These are phyloP conservation scores for Meiosimyza platycephala DNA, from an alignment of 2,888 invertebrate genomes.

Conservation along the genomic window DNA sequence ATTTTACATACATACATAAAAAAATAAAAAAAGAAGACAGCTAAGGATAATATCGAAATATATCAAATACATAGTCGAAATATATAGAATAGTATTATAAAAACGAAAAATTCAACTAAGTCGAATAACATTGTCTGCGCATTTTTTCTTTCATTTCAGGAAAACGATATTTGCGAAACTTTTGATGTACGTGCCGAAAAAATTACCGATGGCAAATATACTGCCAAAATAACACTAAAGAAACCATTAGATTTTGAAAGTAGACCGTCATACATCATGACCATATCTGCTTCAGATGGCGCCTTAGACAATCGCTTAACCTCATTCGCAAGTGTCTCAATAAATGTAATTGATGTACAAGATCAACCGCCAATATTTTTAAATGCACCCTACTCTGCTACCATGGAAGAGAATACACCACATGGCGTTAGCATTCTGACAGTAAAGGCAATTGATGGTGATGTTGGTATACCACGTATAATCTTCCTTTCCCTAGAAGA, in stretches of 20 bases:
- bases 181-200: conserved; percentile 76
- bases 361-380: conserved; percentile 86
- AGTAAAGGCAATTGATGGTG: conserved; percentile 83
- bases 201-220: conserved; percentile 76
- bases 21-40: too few relatives aligned
- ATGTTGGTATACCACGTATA: conserved; percentile 78
- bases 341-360: conserved; percentile 82
- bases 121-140: too few relatives aligned
- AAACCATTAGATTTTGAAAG: conserved; percentile 81
- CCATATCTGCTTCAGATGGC: conserved; percentile 75
- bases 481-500: conserved; percentile 77
- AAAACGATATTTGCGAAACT: conserved; percentile 77
- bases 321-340: conserved; percentile 79
- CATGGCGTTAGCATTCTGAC: conserved; percentile 76
- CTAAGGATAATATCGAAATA: too few relatives aligned
- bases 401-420: conserved; percentile 79
- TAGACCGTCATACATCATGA: conserved; percentile 78
- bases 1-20: too few relatives aligned
- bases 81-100: too few relatives aligned
- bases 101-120: too few relatives aligned
- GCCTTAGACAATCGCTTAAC: conserved; percentile 73
- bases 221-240: conserved; percentile 76
- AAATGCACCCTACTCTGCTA: conserved; percentile 83
- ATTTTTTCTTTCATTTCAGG: conserved; percentile 53
- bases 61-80: too few relatives aligned